phyloP scores from a whole-genome alignment of 2,113 vertebrate species.

The Carassius carassius region DNA sequence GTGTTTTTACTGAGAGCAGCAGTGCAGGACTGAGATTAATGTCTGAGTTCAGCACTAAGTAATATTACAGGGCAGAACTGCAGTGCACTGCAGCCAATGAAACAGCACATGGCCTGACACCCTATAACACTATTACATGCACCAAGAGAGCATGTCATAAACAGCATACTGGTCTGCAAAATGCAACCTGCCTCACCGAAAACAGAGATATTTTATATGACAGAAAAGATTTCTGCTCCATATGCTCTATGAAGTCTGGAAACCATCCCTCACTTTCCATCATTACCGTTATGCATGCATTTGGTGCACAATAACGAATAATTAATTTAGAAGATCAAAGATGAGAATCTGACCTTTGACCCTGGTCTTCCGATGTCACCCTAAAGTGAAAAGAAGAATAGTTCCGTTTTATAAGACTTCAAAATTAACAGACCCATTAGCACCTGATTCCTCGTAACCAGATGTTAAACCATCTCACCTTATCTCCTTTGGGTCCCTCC shows the following conservation, averaged over 20 bases:
- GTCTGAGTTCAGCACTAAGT: constrained; percentile 43
- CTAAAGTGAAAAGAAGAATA: constrained; percentile 19
- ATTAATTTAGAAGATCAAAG: background rate
- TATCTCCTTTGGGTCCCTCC: constrained; percentile 51
- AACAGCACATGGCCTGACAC: constrained; percentile 15
- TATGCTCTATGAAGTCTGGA: background rate
- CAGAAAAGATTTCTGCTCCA: background rate
- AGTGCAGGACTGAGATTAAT: constrained; percentile 45
- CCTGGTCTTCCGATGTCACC: constrained; percentile 50
- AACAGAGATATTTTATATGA: background rate
- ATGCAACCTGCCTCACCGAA: background rate
- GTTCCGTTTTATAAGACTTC: background rate
- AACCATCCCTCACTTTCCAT: background rate
- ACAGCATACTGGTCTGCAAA: background rate
- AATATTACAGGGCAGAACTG: constrained; percentile 30
- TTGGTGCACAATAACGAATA: no score
- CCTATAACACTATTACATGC: constrained; percentile 6
- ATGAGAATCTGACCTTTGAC: constrained; percentile 46
- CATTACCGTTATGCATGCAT: background rate
- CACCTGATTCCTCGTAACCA: background rate
- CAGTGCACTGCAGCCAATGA: constrained; percentile 20
- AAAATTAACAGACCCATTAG: background rate
- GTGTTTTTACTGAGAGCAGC: constrained; percentile 10
- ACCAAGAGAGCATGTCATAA: constrained; percentile 1
- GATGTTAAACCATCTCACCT: constrained; percentile 26